Percentiles rank a stretch among this genome's conserved stretches.
These are phyloP conservation scores for Eremobia ochroleuca DNA, from an alignment of 2,888 invertebrate species.

Conservation along the genomic window DNA sequence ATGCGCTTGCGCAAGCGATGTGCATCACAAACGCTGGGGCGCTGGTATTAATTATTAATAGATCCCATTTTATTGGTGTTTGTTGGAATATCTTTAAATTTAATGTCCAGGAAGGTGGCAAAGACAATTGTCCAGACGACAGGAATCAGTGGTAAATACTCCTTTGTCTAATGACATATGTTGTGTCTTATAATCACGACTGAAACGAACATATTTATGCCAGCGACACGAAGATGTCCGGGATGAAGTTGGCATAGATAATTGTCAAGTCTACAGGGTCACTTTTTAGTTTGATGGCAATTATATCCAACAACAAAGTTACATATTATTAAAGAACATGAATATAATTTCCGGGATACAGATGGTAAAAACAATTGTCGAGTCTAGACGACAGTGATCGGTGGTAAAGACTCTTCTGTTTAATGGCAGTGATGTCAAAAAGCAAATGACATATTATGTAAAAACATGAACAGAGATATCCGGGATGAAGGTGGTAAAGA, in stretches of 20 bases:
- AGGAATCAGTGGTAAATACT: neutral
- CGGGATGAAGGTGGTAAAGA: neutral
- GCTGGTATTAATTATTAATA: slow-evolving; percentile 68
- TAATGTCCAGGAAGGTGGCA: slow-evolving; percentile 43
- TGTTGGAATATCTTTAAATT: slow-evolving; percentile 42
- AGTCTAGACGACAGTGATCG: neutral
- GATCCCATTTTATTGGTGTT: slow-evolving; percentile 55
- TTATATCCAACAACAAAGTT: neutral
- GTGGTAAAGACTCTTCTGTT: neutral
- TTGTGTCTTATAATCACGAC: neutral
- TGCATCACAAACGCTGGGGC: slow-evolving; percentile 62
- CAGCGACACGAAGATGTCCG: neutral
- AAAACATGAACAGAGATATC: neutral
- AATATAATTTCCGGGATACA: slow-evolving; percentile 5
- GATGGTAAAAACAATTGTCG: neutral
- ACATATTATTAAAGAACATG: neutral
- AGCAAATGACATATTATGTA: neutral
- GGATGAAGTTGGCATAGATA: neutral
- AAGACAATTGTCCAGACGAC: slow-evolving; percentile 5
- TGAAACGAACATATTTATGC: neutral
- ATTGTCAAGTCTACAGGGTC: neutral
- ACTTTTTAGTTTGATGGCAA: neutral
- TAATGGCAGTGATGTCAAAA: too few relatives aligned
- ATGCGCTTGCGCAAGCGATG: slow-evolving; percentile 73
- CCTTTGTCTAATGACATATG: neutral